These are phyloP conservation scores for Alauda arvensis DNA, from an alignment of 2,797 vertebrate genomes.

Conservation along the genomic window DNA sequence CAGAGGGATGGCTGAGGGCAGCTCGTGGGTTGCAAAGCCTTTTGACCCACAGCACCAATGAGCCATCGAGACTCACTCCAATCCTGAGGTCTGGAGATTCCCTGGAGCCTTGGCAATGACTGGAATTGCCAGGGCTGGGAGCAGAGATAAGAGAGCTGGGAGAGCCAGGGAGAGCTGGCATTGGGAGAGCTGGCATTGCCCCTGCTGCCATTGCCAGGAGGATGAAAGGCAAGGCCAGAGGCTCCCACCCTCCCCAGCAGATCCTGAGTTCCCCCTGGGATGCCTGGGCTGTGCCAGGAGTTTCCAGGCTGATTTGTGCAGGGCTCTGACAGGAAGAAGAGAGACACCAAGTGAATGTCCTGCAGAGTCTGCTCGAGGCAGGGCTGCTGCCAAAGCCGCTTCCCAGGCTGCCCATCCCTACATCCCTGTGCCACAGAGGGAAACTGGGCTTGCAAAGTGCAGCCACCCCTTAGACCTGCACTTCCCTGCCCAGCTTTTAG, in stretches of 20 bases:
- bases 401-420: not conserved
- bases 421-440: not conserved
- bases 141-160: not conserved
- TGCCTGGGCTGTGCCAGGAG: not conserved
- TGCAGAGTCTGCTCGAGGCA: not conserved
- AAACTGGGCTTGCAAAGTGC: not conserved
- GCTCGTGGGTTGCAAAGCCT: rapidly evolving
- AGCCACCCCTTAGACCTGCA: not conserved
- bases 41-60: not conserved
- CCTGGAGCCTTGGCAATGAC: not conserved
- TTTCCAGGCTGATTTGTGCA: conserved; percentile 4
- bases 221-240: rapidly evolving
- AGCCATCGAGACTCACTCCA: not conserved
- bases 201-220: not conserved
- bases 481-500: not conserved
- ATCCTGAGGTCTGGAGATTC: not conserved
- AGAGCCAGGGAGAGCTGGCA: not conserved
- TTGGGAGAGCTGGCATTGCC: not conserved
- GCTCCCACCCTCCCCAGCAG: not conserved
- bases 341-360: not conserved
- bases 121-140: not conserved
- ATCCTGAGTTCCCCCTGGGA: rapidly evolving
- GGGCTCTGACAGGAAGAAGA: not conserved
- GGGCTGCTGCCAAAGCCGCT: not conserved
- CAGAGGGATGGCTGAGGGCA: not conserved